A percentile compares a stretch with the other conserved stretches of the same genome.
These are phyloP conservation scores for Clarias fuscus DNA, from an alignment of 2,797 vertebrate genomes.

Conservation along the genomic window DNA sequence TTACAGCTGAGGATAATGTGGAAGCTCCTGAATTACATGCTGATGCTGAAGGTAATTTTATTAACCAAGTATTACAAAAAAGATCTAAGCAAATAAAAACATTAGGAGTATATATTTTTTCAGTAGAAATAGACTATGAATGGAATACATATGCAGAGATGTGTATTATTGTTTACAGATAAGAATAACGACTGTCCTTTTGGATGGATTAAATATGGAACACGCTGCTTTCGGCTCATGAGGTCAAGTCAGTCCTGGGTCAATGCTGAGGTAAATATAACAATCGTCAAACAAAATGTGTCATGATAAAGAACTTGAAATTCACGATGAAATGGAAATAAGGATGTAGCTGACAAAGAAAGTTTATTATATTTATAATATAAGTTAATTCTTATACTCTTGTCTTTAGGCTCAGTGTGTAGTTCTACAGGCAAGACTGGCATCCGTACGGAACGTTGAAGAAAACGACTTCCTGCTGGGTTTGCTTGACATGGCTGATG, in stretches of 20 bases:
- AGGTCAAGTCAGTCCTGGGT: slow-evolving; percentile 7
- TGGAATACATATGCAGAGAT: not conserved
- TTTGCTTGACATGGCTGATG: not conserved
- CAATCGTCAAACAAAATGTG: not conserved
- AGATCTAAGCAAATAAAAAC: no score
- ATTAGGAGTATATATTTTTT: not conserved
- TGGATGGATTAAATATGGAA: slow-evolving; percentile 16
- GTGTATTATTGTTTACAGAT: not conserved
- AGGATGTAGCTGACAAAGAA: not conserved
- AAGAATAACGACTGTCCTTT: not conserved
- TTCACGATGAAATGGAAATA: not conserved
- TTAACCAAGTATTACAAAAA: not conserved
- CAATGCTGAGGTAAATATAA: slow-evolving; percentile 19
- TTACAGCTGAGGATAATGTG: not conserved
- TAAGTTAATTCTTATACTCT: no score
- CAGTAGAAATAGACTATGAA: not conserved
- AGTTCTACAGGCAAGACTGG: not conserved
- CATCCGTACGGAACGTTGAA: not conserved
- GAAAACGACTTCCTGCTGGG: slow-evolving; percentile 21
- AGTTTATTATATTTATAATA: no score
- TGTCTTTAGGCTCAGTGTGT: not conserved
- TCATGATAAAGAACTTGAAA: not conserved
- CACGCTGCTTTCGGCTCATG: slow-evolving; percentile 24
- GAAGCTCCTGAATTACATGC: not conserved
- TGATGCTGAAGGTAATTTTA: not conserved